These are phyloP conservation scores for Naso thynnoides DNA, from an alignment of 2,797 vertebrate species.

Conservation along the genomic window DNA sequence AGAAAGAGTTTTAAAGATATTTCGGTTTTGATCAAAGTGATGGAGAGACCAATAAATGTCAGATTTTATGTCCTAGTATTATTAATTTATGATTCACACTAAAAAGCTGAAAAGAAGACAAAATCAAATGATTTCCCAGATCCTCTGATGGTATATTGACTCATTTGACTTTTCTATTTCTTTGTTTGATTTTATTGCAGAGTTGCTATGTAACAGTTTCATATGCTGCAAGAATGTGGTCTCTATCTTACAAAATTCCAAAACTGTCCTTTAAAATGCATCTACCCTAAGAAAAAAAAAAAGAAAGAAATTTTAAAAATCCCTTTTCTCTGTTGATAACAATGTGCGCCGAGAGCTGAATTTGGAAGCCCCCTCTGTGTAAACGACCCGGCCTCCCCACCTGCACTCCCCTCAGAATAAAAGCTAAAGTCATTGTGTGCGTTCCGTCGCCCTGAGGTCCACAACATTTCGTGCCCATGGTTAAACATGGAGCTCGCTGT, in stretches of 20 bases:
- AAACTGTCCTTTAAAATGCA: no score
- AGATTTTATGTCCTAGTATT: no score
- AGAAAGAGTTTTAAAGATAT: no score
- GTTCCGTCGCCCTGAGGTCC: constrained; percentile 65
- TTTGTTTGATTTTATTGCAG: no score
- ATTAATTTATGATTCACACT: background rate
- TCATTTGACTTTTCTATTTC: background rate
- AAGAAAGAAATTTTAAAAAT: background rate
- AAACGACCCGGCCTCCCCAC: constrained; percentile 39
- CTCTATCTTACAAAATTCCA: no score
- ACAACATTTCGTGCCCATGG: constrained; percentile 55
- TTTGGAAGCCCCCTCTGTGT: constrained; percentile 35
- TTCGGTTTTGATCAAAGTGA: no score
- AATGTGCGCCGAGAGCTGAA: constrained; percentile 25
- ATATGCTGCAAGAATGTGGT: no score
- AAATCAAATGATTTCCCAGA: background rate
- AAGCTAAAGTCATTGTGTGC: constrained; percentile 70
- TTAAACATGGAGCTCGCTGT: constrained; percentile 55
- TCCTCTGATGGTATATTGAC: background rate
- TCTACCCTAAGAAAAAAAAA: no score
- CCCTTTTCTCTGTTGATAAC: constrained; percentile 22
- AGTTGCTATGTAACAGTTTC: no score
- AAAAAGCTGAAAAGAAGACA: no score
- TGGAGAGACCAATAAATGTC: no score
- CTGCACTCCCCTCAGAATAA: constrained; percentile 60